Percentiles rank a stretch among this genome's conserved stretches.
Conservation (phyloP, 2,797 vertebrate genomes). For the Phoebastria nigripes region DNA sequence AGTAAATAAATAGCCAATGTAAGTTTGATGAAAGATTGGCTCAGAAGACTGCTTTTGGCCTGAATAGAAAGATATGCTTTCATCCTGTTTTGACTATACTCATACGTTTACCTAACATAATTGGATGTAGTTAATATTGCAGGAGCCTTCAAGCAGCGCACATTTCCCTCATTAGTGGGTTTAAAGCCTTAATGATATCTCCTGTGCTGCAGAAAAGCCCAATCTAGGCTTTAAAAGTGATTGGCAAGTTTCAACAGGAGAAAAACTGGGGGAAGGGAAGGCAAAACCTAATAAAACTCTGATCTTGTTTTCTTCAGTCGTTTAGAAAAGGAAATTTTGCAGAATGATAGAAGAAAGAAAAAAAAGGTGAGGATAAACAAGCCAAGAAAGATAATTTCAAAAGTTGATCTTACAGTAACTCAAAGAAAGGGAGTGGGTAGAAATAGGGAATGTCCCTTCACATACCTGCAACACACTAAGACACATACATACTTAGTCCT, state of each 20-base stretch:
- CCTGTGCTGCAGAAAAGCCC: conserved; percentile 52
- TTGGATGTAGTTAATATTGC: conserved; percentile 71
- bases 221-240: conserved; percentile 44
- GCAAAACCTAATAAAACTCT: background rate
- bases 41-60: conserved; percentile 57
- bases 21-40: conserved; percentile 44
- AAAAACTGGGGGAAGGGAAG: conserved; percentile 25
- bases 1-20: conserved; percentile 53
- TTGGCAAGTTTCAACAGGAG: conserved; percentile 57
- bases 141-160: conserved; percentile 65
- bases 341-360: background rate
- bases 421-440: background rate
- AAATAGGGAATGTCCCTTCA: background rate
- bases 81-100: conserved; percentile 68
- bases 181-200: conserved; percentile 69
- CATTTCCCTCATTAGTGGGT: conserved; percentile 65
- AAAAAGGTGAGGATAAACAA: background rate
- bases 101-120: conserved; percentile 68
- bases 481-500: background rate
- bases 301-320: background rate
- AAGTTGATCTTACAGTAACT: background rate
- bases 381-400: background rate
- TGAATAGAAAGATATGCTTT: conserved; percentile 66
- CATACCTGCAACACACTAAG: background rate
- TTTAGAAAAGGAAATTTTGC: background rate